These are phyloP conservation scores for Cydia amplana DNA, from an alignment of 1,140 invertebrate species.

Conservation along the genomic window DNA sequence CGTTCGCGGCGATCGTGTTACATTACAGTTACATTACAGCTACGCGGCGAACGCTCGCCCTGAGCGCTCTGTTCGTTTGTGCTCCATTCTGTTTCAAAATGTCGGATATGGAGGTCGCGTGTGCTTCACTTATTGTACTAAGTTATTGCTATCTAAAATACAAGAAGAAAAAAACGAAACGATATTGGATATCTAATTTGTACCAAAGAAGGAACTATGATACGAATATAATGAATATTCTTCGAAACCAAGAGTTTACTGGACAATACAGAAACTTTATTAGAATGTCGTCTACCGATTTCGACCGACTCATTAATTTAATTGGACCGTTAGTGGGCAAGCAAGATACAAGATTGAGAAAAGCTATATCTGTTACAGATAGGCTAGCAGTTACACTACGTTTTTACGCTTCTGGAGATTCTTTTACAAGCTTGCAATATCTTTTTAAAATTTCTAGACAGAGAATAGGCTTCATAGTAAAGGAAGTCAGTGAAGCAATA, in stretches of 20 bases:
- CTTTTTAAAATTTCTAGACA: conserved; percentile 37
- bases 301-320: conserved; percentile 41
- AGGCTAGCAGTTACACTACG: conserved; percentile 41
- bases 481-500: conserved; percentile 41
- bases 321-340: conserved; percentile 37
- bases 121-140: conserved; percentile 41
- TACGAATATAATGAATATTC: conserved; percentile 37
- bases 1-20: conserved; percentile 31
- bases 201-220: conserved; percentile 36
- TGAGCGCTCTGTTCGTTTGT: not conserved
- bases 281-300: conserved; percentile 39
- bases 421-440: conserved; percentile 42
- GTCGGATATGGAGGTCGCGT: conserved; percentile 37
- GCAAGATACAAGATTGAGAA: conserved; percentile 37
- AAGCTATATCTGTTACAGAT: conserved; percentile 42
- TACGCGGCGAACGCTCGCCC: conserved; percentile 38
- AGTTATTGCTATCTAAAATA: conserved; percentile 43
- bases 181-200: conserved; percentile 41
- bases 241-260: conserved; percentile 41
- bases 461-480: conserved; percentile 39
- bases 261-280: conserved; percentile 38
- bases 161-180: conserved; percentile 41
- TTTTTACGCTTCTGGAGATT: conserved; percentile 44
- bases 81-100: conserved; percentile 30
- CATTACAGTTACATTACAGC: conserved; percentile 13